A percentile compares a stretch with the other conserved stretches of the same genome.
phyloP scores from a whole-genome alignment of 2,797 vertebrate species.

The Sebastes vulpes region DNA sequence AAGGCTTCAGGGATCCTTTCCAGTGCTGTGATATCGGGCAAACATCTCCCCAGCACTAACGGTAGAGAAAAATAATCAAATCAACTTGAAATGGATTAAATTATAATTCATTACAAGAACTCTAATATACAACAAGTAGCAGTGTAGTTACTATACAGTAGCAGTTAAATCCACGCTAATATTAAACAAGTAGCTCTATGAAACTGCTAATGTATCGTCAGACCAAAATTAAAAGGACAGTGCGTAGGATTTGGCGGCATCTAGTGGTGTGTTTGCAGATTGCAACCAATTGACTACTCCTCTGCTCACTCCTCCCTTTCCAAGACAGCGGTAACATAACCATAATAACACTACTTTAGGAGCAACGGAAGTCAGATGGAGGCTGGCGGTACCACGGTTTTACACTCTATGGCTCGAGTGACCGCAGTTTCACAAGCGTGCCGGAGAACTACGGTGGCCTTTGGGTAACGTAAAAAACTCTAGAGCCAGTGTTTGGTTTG shows the following conservation, averaged over 20 bases:
- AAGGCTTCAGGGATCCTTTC: conserved; percentile 42
- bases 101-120: neutral
- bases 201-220: neutral
- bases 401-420: too few species aligned
- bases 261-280: too few species aligned
- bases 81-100: neutral
- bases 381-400: too few species aligned
- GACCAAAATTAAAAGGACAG: neutral
- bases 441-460: too few species aligned
- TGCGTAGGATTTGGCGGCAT: too few species aligned
- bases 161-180: neutral
- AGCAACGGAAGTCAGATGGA: fast-evolving
- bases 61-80: neutral
- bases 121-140: neutral
- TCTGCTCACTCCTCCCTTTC: too few species aligned
- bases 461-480: too few species aligned
- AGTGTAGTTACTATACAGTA: neutral
- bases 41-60: conserved; percentile 88
- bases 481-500: too few species aligned
- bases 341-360: too few species aligned
- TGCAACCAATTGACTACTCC: too few species aligned
- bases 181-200: neutral
- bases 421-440: too few species aligned
- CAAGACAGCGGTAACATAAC: too few species aligned
- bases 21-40: conserved; percentile 68